Base-by-base conservation (phyloP, 2,888 invertebrate species). In the Marronus borbonicus region DNA sequence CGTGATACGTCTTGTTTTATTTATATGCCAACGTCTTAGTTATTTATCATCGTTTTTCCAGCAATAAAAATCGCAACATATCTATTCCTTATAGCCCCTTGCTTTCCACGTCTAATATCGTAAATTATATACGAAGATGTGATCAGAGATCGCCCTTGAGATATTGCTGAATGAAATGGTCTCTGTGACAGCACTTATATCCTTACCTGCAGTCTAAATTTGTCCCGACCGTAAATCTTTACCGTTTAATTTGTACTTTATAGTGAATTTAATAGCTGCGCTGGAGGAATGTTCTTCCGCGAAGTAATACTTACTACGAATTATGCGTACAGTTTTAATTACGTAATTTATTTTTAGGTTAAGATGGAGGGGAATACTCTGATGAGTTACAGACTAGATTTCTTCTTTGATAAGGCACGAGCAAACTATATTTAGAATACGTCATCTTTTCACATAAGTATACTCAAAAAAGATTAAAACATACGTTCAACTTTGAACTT, bases 211-310 rank as follows among this genome's bases (percentile, higher is more conserved):
- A 69, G n/a, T 52, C 69, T 69, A 52, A 69, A 69, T 69, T 69
- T 69, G 69, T 52, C 52, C 8, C n/a, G 52, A 28, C 52, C 69
- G 69, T 69, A 69, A 69, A 69, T 69, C 69, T 50, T 52, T 8
- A 52, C 8, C 14, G n/a, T 50, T 69, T 69, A 69, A 69, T 69
- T 52, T 44, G 52, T 69, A 52, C 50, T 69, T 69, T 69, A 69
- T 69, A 44, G 36, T n/a, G 49, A 24, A n/a, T 10, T 50, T 68
- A 7, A 68, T 50, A 12, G 20, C 60, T 60, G 60, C 28, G 60
- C 12, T 60, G 60, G 8, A 60, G 24, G 60, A 60, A 60, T 60
- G 60, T 12, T 60, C 60, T 60, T 60, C 60, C 60, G 28, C 12
- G 28, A 60, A 60, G 8, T 12, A 20, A 60, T 24, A 20, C 12